These are phyloP conservation scores for Hippocampus abdominalis DNA, from an alignment of 2,113 vertebrate species.

Conservation along the genomic window DNA sequence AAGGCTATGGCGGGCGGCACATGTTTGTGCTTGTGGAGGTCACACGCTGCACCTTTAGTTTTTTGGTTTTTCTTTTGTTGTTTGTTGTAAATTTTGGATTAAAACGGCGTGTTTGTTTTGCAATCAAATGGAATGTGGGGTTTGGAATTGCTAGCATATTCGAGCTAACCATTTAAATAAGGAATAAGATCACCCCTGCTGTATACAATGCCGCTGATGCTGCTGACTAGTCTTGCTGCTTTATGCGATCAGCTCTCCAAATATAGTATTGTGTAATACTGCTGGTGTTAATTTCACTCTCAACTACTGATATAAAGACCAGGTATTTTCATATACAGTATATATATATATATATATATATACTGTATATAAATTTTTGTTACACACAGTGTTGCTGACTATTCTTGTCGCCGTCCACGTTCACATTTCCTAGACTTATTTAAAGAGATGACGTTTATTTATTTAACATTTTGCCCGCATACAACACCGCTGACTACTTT, in stretches of 20 bases:
- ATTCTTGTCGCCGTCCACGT: neutral
- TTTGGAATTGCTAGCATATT: neutral
- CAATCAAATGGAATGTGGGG: neutral
- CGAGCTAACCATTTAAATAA: neutral
- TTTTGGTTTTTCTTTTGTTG: neutral
- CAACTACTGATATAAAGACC: too few species aligned
- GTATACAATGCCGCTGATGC: neutral
- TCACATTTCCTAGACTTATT: neutral
- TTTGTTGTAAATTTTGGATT: too few species aligned
- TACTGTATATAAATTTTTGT: neutral
- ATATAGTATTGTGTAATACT: too few species aligned
- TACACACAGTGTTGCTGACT: neutral
- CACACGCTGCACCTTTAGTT: neutral
- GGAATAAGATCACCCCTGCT: neutral
- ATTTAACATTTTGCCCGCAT: neutral
- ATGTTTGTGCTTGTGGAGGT: conserved; percentile 42
- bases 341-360: too few species aligned
- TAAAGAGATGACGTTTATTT: neutral
- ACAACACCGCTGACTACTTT: neutral
- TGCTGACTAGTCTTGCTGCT: too few species aligned
- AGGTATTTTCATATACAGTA: too few species aligned
- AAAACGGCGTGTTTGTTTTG: neutral
- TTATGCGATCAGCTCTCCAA: too few species aligned
- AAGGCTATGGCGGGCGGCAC: conserved; percentile 32
- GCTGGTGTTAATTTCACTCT: too few species aligned